These are phyloP conservation scores for Bovichtus diacanthus DNA, from an alignment of 2,797 vertebrate genomes.

Conservation along the genomic window DNA sequence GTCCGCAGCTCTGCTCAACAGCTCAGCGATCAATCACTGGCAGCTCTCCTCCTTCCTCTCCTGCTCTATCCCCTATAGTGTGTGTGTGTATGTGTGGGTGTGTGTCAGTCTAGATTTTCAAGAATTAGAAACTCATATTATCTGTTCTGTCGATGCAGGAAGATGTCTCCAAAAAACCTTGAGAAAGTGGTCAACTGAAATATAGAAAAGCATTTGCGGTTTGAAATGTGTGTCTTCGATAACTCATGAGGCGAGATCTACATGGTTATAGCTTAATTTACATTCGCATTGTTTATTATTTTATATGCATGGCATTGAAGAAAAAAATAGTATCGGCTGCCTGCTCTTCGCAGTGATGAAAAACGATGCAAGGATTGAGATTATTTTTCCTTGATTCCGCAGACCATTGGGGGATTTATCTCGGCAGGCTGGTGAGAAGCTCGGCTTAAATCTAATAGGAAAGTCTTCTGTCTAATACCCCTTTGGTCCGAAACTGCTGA, in stretches of 20 bases:
- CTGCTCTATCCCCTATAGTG: slow-evolving; percentile 54
- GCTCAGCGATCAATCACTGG: slow-evolving; percentile 80
- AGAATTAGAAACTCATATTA: slow-evolving; percentile 69
- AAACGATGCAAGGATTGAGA: slow-evolving; percentile 79
- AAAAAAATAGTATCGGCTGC: slow-evolving; percentile 34
- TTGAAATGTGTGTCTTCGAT: slow-evolving; percentile 33
- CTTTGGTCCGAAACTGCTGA: slow-evolving; percentile 79
- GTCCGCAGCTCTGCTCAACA: slow-evolving; percentile 62
- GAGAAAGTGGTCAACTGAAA: slow-evolving; percentile 41
- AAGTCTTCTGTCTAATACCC: slow-evolving; percentile 72
- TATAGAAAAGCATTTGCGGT: slow-evolving; percentile 28
- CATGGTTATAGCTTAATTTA: slow-evolving; percentile 52
- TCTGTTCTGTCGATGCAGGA: slow-evolving; percentile 51
- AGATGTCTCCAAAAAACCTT: slow-evolving; percentile 51
- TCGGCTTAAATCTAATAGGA: slow-evolving; percentile 71
- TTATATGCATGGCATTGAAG: slow-evolving; percentile 35
- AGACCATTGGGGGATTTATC: slow-evolving; percentile 62
- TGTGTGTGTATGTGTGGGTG: too few species aligned
- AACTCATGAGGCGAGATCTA: slow-evolving; percentile 38
- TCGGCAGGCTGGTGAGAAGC: slow-evolving; percentile 56
- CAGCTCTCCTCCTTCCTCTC: slow-evolving; percentile 65
- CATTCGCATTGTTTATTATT: slow-evolving; percentile 68
- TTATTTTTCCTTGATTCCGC: slow-evolving; percentile 73
- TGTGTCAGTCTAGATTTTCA: slow-evolving; percentile 73
- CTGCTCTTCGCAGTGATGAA: slow-evolving; percentile 65